A percentile compares a stretch with the other conserved stretches of the same genome.
These are phyloP conservation scores for Pampus argenteus DNA, from an alignment of 2,797 vertebrate genomes.

Conservation along the genomic window DNA sequence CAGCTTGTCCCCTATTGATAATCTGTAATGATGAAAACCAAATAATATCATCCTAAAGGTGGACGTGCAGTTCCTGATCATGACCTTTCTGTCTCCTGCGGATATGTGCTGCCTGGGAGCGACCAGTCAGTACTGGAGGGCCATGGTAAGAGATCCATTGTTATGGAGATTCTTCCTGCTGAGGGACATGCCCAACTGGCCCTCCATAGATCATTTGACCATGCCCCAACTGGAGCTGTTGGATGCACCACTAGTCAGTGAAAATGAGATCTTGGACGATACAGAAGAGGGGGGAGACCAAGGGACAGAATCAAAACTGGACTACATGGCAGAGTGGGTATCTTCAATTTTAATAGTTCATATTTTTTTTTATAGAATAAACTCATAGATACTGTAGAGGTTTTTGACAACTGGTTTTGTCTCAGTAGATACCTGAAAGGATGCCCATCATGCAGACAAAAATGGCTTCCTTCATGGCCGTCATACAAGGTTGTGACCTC, in stretches of 20 bases:
- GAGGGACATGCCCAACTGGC: constrained; percentile 90
- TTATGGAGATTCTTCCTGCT: constrained; percentile 93
- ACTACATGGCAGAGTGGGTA: constrained; percentile 94
- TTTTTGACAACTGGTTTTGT: constrained; percentile 30
- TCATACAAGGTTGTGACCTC: constrained; percentile 86
- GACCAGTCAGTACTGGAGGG: constrained; percentile 90
- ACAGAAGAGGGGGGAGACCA: constrained; percentile 53
- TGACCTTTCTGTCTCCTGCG: constrained; percentile 90
- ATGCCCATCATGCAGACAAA: constrained; percentile 87
- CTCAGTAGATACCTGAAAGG: constrained; percentile 90
- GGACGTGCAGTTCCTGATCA: constrained; percentile 89
- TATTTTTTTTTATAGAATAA: too few species aligned
- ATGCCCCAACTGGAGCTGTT: constrained; percentile 88
- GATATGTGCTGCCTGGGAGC: constrained; percentile 91
- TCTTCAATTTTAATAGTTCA: not conserved
- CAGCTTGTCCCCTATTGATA: not conserved
- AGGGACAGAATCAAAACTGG: constrained; percentile 56
- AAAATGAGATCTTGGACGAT: constrained; percentile 64
- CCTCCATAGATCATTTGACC: constrained; percentile 89
- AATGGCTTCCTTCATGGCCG: constrained; percentile 81
- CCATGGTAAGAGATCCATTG: constrained; percentile 89
- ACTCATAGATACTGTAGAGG: not conserved
- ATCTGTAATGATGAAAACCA: not conserved
- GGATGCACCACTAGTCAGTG: constrained; percentile 71
- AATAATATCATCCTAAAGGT: constrained; percentile 80